A percentile compares a stretch with the other conserved stretches of the same genome.
Evolutionary conservation across 2,113 vertebrate species (phyloP).

Genomic region (Nothobranchius kuhntae): DNA sequence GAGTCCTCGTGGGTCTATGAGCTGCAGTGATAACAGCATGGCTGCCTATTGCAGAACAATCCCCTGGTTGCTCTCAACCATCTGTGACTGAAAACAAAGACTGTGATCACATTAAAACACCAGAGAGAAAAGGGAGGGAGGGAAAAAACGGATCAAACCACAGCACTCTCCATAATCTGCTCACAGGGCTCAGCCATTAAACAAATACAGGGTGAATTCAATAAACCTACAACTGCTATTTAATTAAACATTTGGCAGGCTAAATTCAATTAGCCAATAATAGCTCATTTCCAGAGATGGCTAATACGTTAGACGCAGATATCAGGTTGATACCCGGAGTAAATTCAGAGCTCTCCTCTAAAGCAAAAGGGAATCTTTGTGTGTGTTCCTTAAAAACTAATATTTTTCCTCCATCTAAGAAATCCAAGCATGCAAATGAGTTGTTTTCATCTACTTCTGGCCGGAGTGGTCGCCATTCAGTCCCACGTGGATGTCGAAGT

Average conservation of each 20-base stretch:
- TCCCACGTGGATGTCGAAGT: conserved; percentile 86
- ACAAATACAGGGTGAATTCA: conserved; percentile 64
- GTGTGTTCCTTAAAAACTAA: conserved; percentile 5
- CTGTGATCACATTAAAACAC: conserved; percentile 66
- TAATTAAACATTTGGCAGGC: conserved; percentile 71
- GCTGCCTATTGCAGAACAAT: conserved; percentile 35
- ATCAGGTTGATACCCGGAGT: conserved; percentile 54
- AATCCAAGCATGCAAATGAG: conserved; percentile 51
- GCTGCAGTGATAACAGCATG: conserved; percentile 39
- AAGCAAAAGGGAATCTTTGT: conserved; percentile 5
- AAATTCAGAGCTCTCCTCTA: conserved; percentile 57
- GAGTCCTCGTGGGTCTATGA: conserved; percentile 47
- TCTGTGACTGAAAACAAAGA: conserved; percentile 65
- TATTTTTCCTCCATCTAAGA: conserved; percentile 29
- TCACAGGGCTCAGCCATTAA: conserved; percentile 57
- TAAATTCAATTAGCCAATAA: conserved; percentile 75
- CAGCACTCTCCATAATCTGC: conserved; percentile 53
- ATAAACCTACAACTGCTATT: conserved; percentile 67
- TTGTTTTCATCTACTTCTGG: conserved; percentile 35
- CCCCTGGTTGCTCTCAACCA: conserved; percentile 54
- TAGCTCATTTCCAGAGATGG: conserved; percentile 60
- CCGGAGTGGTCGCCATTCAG: conserved; percentile 9
- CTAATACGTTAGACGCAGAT: conserved; percentile 49
- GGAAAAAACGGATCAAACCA: conserved; percentile 30
- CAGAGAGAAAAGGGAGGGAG: conserved; percentile 25